Evolutionary conservation across 2,113 vertebrate genomes (phyloP).

Genomic region (Melozone crissalis): DNA sequence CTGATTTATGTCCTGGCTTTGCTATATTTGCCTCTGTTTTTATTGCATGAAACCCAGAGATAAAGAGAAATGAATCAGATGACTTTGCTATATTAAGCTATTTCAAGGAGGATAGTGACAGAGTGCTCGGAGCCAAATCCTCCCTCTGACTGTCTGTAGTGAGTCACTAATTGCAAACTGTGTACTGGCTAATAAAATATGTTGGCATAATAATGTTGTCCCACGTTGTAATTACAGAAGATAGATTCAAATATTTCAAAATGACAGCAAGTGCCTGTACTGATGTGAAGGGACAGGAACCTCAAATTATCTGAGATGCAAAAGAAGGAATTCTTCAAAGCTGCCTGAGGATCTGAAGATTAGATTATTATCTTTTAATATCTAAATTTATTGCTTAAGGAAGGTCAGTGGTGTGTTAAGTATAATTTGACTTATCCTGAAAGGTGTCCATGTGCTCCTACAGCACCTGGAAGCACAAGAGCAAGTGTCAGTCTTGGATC

Average conservation of each 20-base stretch:
- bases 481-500: neutral
- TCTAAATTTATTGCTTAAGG: neutral
- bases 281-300: neutral
- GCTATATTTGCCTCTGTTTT: neutral
- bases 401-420: neutral
- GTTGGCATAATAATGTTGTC: constrained; percentile 58
- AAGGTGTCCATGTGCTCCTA: neutral
- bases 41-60: neutral
- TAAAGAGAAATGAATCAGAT: neutral
- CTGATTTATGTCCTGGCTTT: neutral
- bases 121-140: neutral
- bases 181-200: constrained; percentile 59
- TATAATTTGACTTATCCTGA: neutral
- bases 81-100: neutral
- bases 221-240: constrained; percentile 49
- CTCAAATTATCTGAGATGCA: neutral
- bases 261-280: constrained; percentile 1
- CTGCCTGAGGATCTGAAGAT: neutral
- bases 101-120: constrained; percentile 13
- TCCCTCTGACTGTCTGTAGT: constrained; percentile 40
- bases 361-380: neutral
- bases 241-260: constrained; percentile 29
- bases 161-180: constrained; percentile 61
- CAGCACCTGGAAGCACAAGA: neutral
- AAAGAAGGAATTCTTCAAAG: neutral